Base-by-base conservation (phyloP, 2,888 invertebrate species). In the Cephus spinipes region DNA sequence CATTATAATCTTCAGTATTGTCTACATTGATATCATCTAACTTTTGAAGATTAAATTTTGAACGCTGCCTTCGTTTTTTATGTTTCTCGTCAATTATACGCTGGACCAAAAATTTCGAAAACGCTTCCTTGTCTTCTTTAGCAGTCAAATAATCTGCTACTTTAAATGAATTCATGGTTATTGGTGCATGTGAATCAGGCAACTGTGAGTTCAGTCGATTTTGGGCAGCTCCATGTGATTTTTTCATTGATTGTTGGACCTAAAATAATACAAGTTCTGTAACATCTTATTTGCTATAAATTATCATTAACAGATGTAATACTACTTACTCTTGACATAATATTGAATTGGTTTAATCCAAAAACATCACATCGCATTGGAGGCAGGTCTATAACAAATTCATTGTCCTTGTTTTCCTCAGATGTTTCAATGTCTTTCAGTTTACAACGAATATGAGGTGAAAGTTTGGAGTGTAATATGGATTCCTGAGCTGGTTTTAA, bases 301-400 rank as follows among this genome's bases (percentile, higher is more conserved):
- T 76, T 23, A 30, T n/a, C 23, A 34, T 12, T n/a, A 12, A 76
- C 32, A 32, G 31, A 33, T 68, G 11, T 68, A 32, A 74, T 32
- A 31, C 12, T n/a, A 32, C 77, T 81, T 87, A 92, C 92, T 87
- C 87, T 89, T 9, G 84, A 92, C 93, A 96, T 94, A 73, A 96
- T 95, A 78, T 91, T 92, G 0, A 92, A 91, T 85, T 95, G 95
- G 89, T 96, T 94, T 74, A 97, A 90, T 0, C 95, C 96, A 69
- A 95, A 93, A 6, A 96, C 94, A 90, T 94, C 94, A 82, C 96
- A 93, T 1, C 94, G 94, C 96, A 97, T 97, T 80, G 93, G 92
- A 2, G 96, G 96, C 80, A 95, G 84, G 9, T 92, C 90, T 11
- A 93, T 91, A 69, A 93, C 92, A 74, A 89, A 87, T 4, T 86